Percentiles rank a stretch among this genome's conserved stretches.
These are phyloP conservation scores for Rhagophthalmus giganteus DNA, from an alignment of 2,888 invertebrate genomes.

Conservation along the genomic window DNA sequence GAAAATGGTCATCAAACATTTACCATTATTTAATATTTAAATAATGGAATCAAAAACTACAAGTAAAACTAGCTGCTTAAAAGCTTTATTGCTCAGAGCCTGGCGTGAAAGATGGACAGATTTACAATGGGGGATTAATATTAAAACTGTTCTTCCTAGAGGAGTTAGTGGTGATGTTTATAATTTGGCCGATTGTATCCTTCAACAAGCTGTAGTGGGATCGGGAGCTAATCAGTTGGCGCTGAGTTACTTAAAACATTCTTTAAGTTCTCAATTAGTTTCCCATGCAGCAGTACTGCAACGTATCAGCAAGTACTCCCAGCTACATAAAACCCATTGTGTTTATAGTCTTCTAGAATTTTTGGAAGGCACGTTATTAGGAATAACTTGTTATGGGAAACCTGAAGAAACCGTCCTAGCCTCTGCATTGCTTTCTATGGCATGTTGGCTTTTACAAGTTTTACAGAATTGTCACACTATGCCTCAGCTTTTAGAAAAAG, in stretches of 20 bases:
- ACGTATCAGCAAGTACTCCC: constrained; percentile 86
- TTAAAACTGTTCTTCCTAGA: constrained; percentile 86
- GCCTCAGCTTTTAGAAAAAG: constrained; percentile 65
- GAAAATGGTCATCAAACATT: no score
- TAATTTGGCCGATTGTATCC: constrained; percentile 87
- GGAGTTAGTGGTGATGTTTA: constrained; percentile 95
- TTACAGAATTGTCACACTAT: constrained; percentile 59
- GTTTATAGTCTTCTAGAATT: constrained; percentile 84
- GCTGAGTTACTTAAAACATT: constrained; percentile 90
- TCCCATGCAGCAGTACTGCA: constrained; percentile 89
- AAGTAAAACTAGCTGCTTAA: constrained; percentile 79
- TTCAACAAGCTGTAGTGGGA: constrained; percentile 92
- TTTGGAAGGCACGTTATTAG: constrained; percentile 68
- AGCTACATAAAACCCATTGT: constrained; percentile 81
- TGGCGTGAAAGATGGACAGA: constrained; percentile 97
- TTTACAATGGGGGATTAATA: constrained; percentile 93
- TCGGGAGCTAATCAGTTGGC: constrained; percentile 90
- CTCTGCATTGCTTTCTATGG: constrained; percentile 78
- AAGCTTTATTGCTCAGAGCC: constrained; percentile 79
- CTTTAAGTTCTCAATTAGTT: constrained; percentile 85
- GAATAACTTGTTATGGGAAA: constrained; percentile 74
- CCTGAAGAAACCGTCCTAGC: constrained; percentile 87
- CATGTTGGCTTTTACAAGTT: constrained; percentile 80
- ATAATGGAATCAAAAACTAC: constrained; percentile 77
- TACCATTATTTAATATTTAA: no score